Evolutionary conservation across 2,888 invertebrate species (phyloP).

Genomic region (Biston betularia): DNA sequence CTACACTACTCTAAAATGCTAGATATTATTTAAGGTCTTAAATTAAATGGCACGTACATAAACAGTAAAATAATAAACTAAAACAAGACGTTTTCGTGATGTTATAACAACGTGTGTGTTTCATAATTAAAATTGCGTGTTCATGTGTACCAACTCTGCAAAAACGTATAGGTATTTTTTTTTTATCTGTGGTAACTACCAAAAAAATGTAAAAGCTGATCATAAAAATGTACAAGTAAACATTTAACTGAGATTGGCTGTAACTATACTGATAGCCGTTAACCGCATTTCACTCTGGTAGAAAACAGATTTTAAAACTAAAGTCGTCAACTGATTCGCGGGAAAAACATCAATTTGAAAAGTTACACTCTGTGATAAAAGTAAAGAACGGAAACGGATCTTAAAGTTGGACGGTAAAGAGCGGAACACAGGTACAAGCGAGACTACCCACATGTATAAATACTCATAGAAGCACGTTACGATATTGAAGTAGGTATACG

Average conservation of each 20-base stretch:
- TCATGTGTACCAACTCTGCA: neutral
- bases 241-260: slow-evolving; percentile 33
- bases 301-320: slow-evolving; percentile 67
- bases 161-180: neutral
- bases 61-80: no score
- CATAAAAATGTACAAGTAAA: slow-evolving; percentile 28
- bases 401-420: slow-evolving; percentile 57
- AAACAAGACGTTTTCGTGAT: no score
- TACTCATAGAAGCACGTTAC: neutral
- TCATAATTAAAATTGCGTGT: neutral
- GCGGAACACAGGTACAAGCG: slow-evolving; percentile 40
- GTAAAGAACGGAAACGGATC: slow-evolving; percentile 50
- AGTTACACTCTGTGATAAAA: slow-evolving; percentile 64
- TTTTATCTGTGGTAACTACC: neutral
- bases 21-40: no score
- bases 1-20: no score
- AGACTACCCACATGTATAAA: slow-evolving; percentile 1
- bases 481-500: neutral
- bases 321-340: slow-evolving; percentile 61
- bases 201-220: neutral
- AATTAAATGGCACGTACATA: no score
- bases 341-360: slow-evolving; percentile 70
- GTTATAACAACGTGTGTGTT: neutral
- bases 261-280: slow-evolving; percentile 49
- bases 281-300: slow-evolving; percentile 56